Percentiles rank a stretch among this genome's conserved stretches.
Conservation (phyloP, 1,140 invertebrate genomes). For the Stegodyphus mimosarum region DNA sequence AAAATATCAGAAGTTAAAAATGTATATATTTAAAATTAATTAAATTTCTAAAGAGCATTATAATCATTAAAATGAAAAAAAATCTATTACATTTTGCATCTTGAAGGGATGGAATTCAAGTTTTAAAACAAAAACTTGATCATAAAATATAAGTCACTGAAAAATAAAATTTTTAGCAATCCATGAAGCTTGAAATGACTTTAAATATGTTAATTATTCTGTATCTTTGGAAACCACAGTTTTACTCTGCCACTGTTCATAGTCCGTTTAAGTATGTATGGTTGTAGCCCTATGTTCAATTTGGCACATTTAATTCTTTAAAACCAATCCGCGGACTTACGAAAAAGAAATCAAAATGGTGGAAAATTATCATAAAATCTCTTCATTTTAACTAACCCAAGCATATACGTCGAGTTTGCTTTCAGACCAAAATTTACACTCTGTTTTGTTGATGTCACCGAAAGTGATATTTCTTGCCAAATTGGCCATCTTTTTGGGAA, state of each 20-base stretch:
- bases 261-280: background rate
- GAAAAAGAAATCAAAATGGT: background rate
- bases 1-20: too few relatives aligned
- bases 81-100: too few relatives aligned
- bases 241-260: background rate
- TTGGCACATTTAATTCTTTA: background rate
- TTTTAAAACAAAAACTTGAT: too few relatives aligned
- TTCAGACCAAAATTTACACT: slow-evolving; percentile 60
- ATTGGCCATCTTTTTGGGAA: slow-evolving; percentile 43
- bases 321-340: background rate
- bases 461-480: slow-evolving; percentile 53
- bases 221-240: background rate
- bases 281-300: background rate
- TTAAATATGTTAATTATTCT: background rate
- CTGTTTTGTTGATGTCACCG: slow-evolving; percentile 29
- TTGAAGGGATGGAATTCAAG: too few relatives aligned
- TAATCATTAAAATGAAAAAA: too few relatives aligned
- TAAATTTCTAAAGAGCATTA: too few relatives aligned
- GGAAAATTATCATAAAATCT: background rate
- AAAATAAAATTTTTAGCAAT: too few relatives aligned
- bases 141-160: too few relatives aligned
- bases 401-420: slow-evolving; percentile 50
- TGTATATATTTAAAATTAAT: too few relatives aligned
- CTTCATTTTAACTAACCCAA: slow-evolving; percentile 57
- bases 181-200: too few relatives aligned